These are phyloP conservation scores for Minunthozetes semirufus DNA, from an alignment of 2,888 invertebrate genomes.

Conservation along the genomic window DNA sequence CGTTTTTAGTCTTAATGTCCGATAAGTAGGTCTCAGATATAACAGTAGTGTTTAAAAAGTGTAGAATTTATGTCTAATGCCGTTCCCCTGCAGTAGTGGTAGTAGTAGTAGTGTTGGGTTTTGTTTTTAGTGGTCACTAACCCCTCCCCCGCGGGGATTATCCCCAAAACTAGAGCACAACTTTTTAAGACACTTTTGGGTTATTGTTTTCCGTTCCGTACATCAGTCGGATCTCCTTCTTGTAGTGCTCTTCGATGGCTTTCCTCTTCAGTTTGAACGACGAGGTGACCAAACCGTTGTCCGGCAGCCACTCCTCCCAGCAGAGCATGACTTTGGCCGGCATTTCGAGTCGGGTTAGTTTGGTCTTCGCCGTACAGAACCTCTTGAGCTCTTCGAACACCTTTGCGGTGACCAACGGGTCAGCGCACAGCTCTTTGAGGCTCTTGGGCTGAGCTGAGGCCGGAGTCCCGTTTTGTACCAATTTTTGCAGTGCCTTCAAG, in stretches of 20 bases:
- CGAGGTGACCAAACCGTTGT: conserved; percentile 54
- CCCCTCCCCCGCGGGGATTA: too few relatives aligned
- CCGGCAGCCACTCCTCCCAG: conserved; percentile 53
- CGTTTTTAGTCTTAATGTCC: too few relatives aligned
- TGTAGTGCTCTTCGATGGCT: conserved; percentile 45
- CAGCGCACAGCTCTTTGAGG: conserved; percentile 64
- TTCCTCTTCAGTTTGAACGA: conserved; percentile 54
- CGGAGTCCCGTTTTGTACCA: conserved; percentile 52
- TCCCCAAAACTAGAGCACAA: too few relatives aligned
- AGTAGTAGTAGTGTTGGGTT: too few relatives aligned
- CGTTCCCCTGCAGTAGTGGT: too few relatives aligned
- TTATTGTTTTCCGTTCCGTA: not conserved
- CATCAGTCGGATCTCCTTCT: not conserved
- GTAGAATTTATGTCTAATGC: too few relatives aligned
- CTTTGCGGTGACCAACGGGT: conserved; percentile 57
- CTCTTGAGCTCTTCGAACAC: conserved; percentile 73
- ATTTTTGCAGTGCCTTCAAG: conserved; percentile 54
- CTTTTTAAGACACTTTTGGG: too few relatives aligned
- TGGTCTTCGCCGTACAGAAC: conserved; percentile 64
- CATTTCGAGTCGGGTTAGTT: conserved; percentile 46
- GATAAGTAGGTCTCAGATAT: too few relatives aligned
- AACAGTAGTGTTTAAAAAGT: too few relatives aligned
- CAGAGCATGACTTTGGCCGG: conserved; percentile 51
- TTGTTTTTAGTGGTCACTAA: too few relatives aligned
- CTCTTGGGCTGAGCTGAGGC: conserved; percentile 52